Base-by-base conservation (phyloP, 1,140 invertebrate species). In the Sitobion miscanthi region DNA sequence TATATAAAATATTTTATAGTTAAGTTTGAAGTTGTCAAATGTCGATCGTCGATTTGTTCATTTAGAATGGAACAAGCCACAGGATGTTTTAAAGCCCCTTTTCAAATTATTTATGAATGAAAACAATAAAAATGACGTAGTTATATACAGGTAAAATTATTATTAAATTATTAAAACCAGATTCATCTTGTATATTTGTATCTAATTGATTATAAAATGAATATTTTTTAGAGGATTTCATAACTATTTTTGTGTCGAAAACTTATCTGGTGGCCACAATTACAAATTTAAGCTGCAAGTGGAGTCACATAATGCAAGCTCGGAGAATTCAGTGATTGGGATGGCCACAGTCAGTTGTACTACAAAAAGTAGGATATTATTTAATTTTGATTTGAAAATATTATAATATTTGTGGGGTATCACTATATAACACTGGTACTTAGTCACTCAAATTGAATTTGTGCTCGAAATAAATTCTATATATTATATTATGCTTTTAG, bases 61-160 rank as follows among this genome's bases (percentile, higher is more conserved):
- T 38, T 82, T 91, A 54, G 42, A 91, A 49, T 91, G 90, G 90
- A 91, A 91, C n/a, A 91, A 25, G 30, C 90, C 90, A 83, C 20
- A 47, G 25, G 45, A 49, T 30, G 14, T 49, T 25, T 0, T 35
- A 52, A 7, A 91, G 0, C 30, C 69, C 4, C 38, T 91, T 17
- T 91, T 82, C 21, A 17, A 82, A 52, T 91, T 91, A 62, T 1
- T n/a, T 23, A 83, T 91, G 90, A 90, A 42, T 42, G 62, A 82
- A 47, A 77, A 91, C 23, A 47, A n/a, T 47, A 21, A 30, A 25
- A 49, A 82, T 2, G 82, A 45, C 47, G 30, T 35, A 1, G 30
- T 91, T 35, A 49, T 91, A n/a, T 91, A 91, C 23, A 91, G 17
- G 90, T 91, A 49, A 42, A 42, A 54, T 87, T n/a, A 49, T 45